These are phyloP conservation scores for Micoletzkya japonica DNA, from an alignment of 2,888 invertebrate genomes.

Conservation along the genomic window DNA sequence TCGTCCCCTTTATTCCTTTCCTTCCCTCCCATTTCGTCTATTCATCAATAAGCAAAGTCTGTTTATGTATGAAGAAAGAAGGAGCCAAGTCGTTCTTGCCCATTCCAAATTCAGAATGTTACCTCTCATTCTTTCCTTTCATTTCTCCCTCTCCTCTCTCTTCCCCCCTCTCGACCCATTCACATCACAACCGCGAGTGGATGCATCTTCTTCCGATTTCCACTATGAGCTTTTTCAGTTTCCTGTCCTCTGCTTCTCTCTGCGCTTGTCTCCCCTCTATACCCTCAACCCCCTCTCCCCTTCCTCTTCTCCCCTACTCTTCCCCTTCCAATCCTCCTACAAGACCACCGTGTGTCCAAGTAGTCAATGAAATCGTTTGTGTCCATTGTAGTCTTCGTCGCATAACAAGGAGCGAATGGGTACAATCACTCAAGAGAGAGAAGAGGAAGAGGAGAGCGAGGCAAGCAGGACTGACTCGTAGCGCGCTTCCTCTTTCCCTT, in stretches of 20 bases:
- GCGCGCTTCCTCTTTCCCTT: background rate
- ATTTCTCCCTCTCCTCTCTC: conserved; percentile 11
- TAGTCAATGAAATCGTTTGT: background rate
- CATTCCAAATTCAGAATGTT: background rate
- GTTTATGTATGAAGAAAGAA: too few relatives aligned
- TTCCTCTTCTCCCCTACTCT: conserved; percentile 24
- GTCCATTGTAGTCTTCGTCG: background rate
- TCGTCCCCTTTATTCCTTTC: background rate
- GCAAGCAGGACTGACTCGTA: too few relatives aligned
- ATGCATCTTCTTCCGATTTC: background rate
- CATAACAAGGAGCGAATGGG: too few relatives aligned
- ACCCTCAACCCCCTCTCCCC: conserved; percentile 27
- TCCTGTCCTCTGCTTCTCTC: conserved; percentile 32
- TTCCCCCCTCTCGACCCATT: conserved; percentile 15
- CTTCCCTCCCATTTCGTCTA: background rate
- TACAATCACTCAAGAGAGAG: too few relatives aligned
- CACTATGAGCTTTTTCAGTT: conserved; percentile 31
- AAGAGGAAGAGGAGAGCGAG: too few relatives aligned
- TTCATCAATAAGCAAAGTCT: too few relatives aligned
- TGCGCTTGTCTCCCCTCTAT: conserved; percentile 15
- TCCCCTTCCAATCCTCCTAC: conserved; percentile 8
- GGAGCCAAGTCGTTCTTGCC: background rate
- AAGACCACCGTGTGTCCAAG: background rate
- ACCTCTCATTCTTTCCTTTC: conserved; percentile 7
- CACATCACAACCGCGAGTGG: conserved; percentile 29